Percentiles rank a stretch among this genome's conserved stretches.
These are phyloP conservation scores for Enteromius paludinosus DNA, from an alignment of 2,797 vertebrate species.

Conservation along the genomic window DNA sequence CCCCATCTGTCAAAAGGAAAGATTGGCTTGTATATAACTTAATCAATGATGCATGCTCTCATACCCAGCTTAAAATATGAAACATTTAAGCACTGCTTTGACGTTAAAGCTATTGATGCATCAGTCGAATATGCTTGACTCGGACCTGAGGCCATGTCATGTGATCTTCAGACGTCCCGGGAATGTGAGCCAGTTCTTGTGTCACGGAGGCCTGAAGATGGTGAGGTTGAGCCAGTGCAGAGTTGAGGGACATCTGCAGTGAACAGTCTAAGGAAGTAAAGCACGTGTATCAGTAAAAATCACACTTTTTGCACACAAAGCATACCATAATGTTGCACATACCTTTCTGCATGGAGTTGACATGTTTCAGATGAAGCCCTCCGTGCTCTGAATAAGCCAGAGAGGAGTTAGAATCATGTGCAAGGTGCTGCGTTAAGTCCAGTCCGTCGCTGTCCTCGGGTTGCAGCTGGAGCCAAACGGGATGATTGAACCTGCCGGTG, in stretches of 20 bases:
- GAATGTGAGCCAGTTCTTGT: slow-evolving; percentile 45
- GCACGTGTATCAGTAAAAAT: background rate
- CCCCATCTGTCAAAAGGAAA: slow-evolving; percentile 47
- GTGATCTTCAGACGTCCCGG: slow-evolving; percentile 46
- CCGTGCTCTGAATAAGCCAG: slow-evolving; percentile 53
- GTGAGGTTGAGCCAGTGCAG: slow-evolving; percentile 54
- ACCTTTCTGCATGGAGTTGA: slow-evolving; percentile 46
- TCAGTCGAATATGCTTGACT: background rate
- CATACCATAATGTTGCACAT: slow-evolving; percentile 38
- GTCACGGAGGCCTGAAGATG: slow-evolving; percentile 52
- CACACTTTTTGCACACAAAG: background rate
- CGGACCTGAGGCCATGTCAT: slow-evolving; percentile 60
- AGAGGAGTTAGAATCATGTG: slow-evolving; percentile 59
- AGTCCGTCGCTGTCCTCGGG: slow-evolving; percentile 53
- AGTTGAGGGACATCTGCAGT: slow-evolving; percentile 59
- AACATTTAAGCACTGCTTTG: background rate
- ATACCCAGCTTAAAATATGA: background rate
- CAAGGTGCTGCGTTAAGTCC: slow-evolving; percentile 47
- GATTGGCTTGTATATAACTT: background rate
- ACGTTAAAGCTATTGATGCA: background rate
- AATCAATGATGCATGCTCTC: background rate
- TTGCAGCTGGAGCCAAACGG: slow-evolving; percentile 64
- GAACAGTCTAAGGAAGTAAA: slow-evolving; percentile 47
- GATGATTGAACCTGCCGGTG: slow-evolving; percentile 64
- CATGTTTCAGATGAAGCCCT: slow-evolving; percentile 47